Base-by-base conservation (phyloP, 2,888 invertebrate species). In the Miltochrista miniata region DNA sequence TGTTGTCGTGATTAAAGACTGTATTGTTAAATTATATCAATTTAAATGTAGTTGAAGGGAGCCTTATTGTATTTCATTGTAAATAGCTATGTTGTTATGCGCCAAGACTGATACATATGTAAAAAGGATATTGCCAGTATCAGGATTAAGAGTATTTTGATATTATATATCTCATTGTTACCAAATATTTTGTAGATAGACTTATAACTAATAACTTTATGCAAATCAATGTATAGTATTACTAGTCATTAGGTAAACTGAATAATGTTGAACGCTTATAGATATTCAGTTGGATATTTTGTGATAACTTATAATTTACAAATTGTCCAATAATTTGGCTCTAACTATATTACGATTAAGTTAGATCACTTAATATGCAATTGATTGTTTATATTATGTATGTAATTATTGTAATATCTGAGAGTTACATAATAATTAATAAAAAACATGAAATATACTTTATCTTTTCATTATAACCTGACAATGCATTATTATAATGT, bases 111-210 rank as follows among this genome's bases (percentile, higher is more conserved):
- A 90, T 84, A 81, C 81, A 69, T 75, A 76, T 75, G 76, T 83
- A 79, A 81, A 74, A 76, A 72, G 73, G 75, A 73, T 71, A 77
- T 81, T 76, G 87, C 86, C 87, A 88, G 88, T 88, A 89, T 85
- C 80, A 79, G 74, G 70, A 74, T 69, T 76, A 77, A 79, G 76
- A 83, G 81, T 89, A 89, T 90, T 88, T 89, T 90, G 84, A 78
- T 88, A 84, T 80, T 83, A 81, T 87, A 85, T 87, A 85, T 90
- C 88, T 88, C 90, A 88, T 80, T 90, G 91, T 91, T 91, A 91
- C 91, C 91, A 91, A 91, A 91, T 90, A 87, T 88, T 82, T 86
- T 87, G 86, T 91, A 87, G 76, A 87, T 83, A 86, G 70, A 72
- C 18, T 24, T 70, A 77, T 79, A 79, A 75, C 64, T 71, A 72